Conservation (phyloP, 2,113 vertebrate species). For the Brienomyrus longianalis region DNA sequence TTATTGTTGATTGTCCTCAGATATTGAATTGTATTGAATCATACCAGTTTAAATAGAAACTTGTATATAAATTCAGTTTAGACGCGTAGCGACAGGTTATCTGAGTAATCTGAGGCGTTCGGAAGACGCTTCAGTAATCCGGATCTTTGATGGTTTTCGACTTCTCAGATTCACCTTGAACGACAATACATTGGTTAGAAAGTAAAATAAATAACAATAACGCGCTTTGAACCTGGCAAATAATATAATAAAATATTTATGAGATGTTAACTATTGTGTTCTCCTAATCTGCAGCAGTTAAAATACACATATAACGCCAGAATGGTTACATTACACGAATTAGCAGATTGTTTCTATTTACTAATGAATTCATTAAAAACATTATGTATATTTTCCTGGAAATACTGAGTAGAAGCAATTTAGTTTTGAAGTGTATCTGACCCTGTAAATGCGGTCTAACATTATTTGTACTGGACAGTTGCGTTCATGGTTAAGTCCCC, state of each 20-base stretch:
- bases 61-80: not conserved
- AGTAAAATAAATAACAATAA: not conserved
- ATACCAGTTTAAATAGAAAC: not conserved
- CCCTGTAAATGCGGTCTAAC: not conserved
- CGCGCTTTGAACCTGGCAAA: not conserved
- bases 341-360: not conserved
- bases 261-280: not conserved
- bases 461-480: not conserved
- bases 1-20: not conserved
- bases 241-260: not conserved
- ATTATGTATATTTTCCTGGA: not conserved
- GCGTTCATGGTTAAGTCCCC: not conserved
- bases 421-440: not conserved
- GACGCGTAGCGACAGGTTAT: not conserved
- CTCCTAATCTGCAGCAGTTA: not conserved
- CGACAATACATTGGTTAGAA: not conserved
- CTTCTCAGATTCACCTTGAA: not conserved
- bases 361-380: constrained; percentile 2
- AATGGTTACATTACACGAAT: not conserved
- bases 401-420: not conserved
- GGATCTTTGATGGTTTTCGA: not conserved
- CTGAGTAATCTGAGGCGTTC: not conserved
- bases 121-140: not conserved
- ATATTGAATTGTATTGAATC: not conserved
- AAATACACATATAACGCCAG: not conserved